Evolutionary conservation across 2,888 invertebrate genomes (phyloP).

Genomic region (Teinopalpus imperialis): DNA sequence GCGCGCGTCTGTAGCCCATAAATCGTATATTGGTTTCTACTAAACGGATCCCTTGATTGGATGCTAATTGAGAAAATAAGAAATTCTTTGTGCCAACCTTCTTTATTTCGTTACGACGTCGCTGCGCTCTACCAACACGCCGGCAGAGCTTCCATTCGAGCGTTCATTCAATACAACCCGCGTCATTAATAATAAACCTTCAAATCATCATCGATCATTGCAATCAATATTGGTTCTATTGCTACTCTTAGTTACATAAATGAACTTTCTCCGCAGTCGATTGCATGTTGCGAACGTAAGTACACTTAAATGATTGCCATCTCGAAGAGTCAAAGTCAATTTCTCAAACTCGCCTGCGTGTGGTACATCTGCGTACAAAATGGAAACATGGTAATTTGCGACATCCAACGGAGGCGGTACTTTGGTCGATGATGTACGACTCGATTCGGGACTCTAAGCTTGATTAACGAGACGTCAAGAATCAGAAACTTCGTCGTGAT

Average conservation of each 20-base stretch:
- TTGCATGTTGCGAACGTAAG: conserved; percentile 28
- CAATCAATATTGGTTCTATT: conserved; percentile 60
- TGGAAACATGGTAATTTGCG: conserved; percentile 19
- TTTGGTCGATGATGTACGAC: conserved; percentile 13
- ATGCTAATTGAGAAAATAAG: conserved; percentile 69
- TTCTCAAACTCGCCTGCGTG: conserved; percentile 24
- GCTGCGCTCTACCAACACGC: conserved; percentile 26
- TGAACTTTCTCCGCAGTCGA: conserved; percentile 59
- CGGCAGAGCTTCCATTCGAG: conserved; percentile 14
- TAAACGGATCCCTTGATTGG: conserved; percentile 70
- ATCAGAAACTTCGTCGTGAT: background rate
- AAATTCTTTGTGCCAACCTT: conserved; percentile 48
- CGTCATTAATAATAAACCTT: conserved; percentile 50
- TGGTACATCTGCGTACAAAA: conserved; percentile 15
- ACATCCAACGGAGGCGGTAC: conserved; percentile 13
- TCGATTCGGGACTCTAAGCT: conserved; percentile 13
- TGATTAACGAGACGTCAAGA: conserved; percentile 1
- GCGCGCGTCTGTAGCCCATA: conserved; percentile 49
- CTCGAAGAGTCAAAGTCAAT: conserved; percentile 23
- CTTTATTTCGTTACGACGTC: conserved; percentile 50
- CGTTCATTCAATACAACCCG: conserved; percentile 43
- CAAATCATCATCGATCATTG: conserved; percentile 51
- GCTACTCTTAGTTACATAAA: conserved; percentile 67
- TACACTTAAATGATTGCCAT: conserved; percentile 24
- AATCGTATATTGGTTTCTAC: conserved; percentile 58